Conservation (phyloP, 1,140 invertebrate genomes). For the Contarinia nasturtii region DNA sequence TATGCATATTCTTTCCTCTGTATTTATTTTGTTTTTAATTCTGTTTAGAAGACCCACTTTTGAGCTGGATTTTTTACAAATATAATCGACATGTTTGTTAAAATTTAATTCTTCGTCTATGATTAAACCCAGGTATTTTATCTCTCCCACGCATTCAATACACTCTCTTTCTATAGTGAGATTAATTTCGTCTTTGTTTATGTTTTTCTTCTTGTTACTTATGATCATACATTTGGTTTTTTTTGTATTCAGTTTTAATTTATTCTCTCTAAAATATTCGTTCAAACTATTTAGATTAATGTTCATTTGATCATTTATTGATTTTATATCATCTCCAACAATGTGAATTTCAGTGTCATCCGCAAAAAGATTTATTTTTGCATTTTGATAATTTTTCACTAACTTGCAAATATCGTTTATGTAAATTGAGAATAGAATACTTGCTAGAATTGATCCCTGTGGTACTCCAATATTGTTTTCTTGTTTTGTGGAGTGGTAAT, state of each 20-base stretch:
- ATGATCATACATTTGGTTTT: constrained; percentile 9
- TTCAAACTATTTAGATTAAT: background rate
- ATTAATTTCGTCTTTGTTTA: background rate
- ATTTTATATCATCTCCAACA: too few relatives aligned
- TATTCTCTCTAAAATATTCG: background rate
- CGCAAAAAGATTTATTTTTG: background rate
- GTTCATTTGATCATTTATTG: background rate
- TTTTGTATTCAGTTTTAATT: background rate
- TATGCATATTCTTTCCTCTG: constrained; percentile 1
- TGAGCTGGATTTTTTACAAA: background rate
- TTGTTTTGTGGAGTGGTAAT: background rate
- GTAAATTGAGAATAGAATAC: constrained; percentile 1
- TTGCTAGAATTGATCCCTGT: constrained; percentile 6
- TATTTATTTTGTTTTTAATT: constrained; percentile 1
- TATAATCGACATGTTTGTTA: constrained; percentile 5
- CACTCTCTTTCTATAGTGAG: background rate
- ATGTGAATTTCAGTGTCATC: background rate
- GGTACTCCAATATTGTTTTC: constrained; percentile 3
- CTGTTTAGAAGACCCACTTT: constrained; percentile 4
- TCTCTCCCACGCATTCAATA: constrained; percentile 3
- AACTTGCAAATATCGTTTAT: constrained; percentile 2
- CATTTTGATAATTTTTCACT: too few relatives aligned
- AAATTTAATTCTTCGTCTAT: constrained; percentile 5
- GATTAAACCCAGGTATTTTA: constrained; percentile 6
- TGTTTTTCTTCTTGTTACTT: background rate